Conservation (phyloP, 53 echinoderm and acorn worm genomes). For the Arbacia lixula region DNA sequence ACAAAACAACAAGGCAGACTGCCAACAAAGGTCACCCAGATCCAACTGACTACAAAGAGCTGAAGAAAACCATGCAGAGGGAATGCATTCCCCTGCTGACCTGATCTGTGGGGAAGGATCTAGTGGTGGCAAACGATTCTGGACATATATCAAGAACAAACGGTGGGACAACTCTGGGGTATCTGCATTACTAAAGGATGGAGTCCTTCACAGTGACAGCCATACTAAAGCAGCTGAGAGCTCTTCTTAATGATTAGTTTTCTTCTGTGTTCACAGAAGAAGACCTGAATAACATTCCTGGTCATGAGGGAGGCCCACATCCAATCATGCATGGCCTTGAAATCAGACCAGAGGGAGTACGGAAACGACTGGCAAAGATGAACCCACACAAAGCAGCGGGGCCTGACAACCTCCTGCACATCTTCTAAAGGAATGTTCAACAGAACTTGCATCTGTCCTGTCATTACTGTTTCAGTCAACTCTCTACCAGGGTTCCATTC, state of each 20-base stretch:
- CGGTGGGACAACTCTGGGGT: conserved; percentile 45
- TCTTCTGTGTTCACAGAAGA: conserved; percentile 25
- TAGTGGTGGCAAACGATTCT: too few species aligned
- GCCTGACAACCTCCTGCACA: conserved; percentile 56
- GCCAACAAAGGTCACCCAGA: too few species aligned
- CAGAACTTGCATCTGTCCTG: too few species aligned
- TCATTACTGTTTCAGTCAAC: too few species aligned
- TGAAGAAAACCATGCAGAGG: conserved; percentile 39
- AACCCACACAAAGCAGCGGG: conserved; percentile 41
- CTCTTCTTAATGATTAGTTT: conserved; percentile 46
- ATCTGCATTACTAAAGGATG: conserved; percentile 38
- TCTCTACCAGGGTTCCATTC: too few species aligned
- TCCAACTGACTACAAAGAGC: conserved; percentile 4
- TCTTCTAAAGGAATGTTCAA: too few species aligned
- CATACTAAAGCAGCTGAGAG: conserved; percentile 23
- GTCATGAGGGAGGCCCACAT: conserved; percentile 2
- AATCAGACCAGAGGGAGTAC: not conserved
- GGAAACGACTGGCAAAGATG: conserved; percentile 37
- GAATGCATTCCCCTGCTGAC: conserved; percentile 21
- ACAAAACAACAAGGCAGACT: too few species aligned
- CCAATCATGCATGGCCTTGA: not conserved
- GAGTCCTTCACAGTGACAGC: conserved; percentile 37
- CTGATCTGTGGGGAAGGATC: conserved; percentile 24
- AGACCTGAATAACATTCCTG: not conserved
- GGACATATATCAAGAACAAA: conserved; percentile 54